Base-by-base conservation (phyloP, 2,888 invertebrate genomes). In the Eilema griseolum region DNA sequence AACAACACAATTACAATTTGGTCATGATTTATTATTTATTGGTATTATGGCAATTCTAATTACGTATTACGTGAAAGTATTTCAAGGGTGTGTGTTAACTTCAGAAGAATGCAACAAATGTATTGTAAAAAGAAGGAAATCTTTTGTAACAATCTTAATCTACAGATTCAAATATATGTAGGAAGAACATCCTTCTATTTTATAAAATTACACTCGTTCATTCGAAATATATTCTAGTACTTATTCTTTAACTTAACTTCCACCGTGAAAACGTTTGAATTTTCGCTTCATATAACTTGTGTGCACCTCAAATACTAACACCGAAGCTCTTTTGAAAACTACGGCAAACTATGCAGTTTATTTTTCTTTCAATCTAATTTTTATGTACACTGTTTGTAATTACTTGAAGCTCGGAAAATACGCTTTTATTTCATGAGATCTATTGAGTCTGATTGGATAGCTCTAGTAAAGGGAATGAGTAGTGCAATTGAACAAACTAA, bases 401-500 rank as follows among this genome's bases (percentile, higher is more conserved):
- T 46, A n/a, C 52, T 52, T n/a, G n/a, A 52, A 52, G n/a, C 52
- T 52, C 52, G 52, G n/a, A 10, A 52, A 46, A 52, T n/a, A 52
- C 52, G n/a, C 10, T 20, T 10, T n/a, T 16, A 10, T n/a, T 46
- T 46, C 46, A 46, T 46, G 46, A 8, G 52, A n/a, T 52, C 52
- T n/a, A n/a, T 52, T 52, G n/a, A n/a, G 52, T n/a, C 52, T 52
- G 52, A 52, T 52, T 52, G 52, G 52, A n/a, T 52, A 52, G 10
- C 52, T 52, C 52, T 16, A 10, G 2, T n/a, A 46, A 11, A n/a
- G 20, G 46, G n/a, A 52, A 10, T n/a, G 16, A n/a, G n/a, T 20
- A 46, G 20, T 52, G n/a, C n/a, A n/a, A n/a, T 52, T 20, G 1
- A 52, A 52, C 52, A n/a, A 52, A 0, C 52, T 46, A 46, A 20